Evolutionary conservation across 2,888 invertebrate genomes (phyloP).

Genomic region (Cerastoderma edule): DNA sequence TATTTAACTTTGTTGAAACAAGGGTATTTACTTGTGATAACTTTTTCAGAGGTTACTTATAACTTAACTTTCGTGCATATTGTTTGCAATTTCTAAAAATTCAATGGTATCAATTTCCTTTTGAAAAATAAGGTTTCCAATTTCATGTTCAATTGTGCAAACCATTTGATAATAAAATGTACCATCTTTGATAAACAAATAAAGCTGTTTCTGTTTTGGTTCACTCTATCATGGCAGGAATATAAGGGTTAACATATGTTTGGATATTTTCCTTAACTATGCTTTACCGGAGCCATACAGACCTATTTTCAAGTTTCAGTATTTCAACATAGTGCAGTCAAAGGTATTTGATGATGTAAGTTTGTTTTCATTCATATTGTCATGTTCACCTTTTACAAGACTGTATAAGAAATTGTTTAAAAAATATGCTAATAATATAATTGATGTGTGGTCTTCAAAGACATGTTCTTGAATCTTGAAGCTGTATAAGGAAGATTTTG

Average conservation of each 20-base stretch:
- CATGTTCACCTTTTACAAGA: too few species aligned
- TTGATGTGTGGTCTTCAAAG: too few species aligned
- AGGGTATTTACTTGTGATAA: background rate
- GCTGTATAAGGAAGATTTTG: too few species aligned
- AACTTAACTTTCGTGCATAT: background rate
- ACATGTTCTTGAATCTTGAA: too few species aligned
- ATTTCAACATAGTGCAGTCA: constrained; percentile 91
- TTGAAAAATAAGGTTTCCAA: background rate
- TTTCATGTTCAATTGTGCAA: background rate
- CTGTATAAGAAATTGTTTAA: too few species aligned
- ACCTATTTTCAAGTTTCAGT: constrained; percentile 85
- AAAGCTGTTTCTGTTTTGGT: background rate
- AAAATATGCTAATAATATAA: too few species aligned
- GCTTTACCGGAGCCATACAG: constrained; percentile 58
- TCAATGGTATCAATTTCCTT: background rate
- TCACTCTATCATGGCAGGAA: too few species aligned
- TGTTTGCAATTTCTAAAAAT: background rate
- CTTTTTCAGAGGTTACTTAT: background rate
- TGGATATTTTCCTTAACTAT: background rate
- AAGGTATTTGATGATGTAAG: constrained; percentile 88
- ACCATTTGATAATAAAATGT: background rate
- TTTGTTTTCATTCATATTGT: constrained; percentile 35
- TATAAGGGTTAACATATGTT: too few species aligned
- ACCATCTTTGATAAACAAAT: background rate
- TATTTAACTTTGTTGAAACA: background rate